A percentile compares a stretch with the other conserved stretches of the same genome.
These are phyloP conservation scores for Phalloptychus januarius DNA, from an alignment of 2,797 vertebrate species.

Conservation along the genomic window DNA sequence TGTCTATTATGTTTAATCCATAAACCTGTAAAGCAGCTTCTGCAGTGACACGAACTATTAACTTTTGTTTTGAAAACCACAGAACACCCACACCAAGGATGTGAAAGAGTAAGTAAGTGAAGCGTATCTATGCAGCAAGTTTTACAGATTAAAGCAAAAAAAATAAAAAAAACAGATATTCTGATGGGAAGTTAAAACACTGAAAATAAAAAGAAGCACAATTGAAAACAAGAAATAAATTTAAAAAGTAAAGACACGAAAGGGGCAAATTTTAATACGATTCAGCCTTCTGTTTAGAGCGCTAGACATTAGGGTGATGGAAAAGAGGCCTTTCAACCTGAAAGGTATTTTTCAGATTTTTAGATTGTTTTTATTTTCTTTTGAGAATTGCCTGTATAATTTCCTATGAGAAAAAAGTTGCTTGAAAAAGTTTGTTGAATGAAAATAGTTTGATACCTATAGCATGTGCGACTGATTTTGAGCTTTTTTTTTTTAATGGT, in stretches of 20 bases:
- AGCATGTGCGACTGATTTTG: no score
- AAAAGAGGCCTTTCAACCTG: no score
- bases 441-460: not conserved
- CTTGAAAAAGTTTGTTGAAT: not conserved
- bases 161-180: not conserved
- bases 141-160: not conserved
- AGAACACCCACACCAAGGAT: slow-evolving; percentile 49
- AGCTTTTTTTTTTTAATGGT: not conserved
- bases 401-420: not conserved
- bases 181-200: not conserved
- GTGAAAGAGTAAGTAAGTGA: slow-evolving; percentile 26
- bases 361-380: not conserved
- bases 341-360: not conserved
- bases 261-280: not conserved
- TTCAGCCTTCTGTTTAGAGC: not conserved
- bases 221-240: not conserved
- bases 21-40: slow-evolving; percentile 45
- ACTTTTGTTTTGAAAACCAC: slow-evolving; percentile 47
- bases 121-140: not conserved
- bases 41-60: slow-evolving; percentile 59
- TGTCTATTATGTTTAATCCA: slow-evolving; percentile 12
- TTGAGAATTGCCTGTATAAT: not conserved
- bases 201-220: not conserved
- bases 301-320: not conserved
- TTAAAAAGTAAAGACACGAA: not conserved